Percentiles rank a stretch among this genome's conserved stretches.
These are phyloP conservation scores for Temnothorax unifasciatus DNA, from an alignment of 2,888 invertebrate genomes.

Conservation along the genomic window DNA sequence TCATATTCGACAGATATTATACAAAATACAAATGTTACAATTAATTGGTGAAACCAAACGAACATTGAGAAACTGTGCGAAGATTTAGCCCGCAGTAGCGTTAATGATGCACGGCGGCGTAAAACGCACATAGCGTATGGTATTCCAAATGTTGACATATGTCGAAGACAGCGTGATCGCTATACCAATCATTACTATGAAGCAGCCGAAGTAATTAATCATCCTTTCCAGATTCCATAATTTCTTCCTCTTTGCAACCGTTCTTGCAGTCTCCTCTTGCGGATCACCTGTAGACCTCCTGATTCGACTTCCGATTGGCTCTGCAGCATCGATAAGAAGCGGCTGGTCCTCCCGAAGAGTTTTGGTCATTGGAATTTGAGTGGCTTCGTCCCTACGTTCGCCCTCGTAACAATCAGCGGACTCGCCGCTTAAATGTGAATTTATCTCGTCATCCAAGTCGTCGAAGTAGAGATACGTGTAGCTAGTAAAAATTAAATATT, in stretches of 20 bases:
- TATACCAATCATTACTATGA: conserved; percentile 89
- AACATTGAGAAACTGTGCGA: background rate
- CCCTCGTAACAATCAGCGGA: conserved; percentile 65
- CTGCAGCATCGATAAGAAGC: conserved; percentile 76
- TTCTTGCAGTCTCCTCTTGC: background rate
- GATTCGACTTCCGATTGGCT: conserved; percentile 48
- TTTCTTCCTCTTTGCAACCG: background rate
- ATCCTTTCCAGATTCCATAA: conserved; percentile 47
- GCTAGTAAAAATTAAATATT: conserved; percentile 57
- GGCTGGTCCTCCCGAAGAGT: conserved; percentile 51
- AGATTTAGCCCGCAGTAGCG: conserved; percentile 80
- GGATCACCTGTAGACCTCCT: conserved; percentile 48
- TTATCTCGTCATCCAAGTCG: conserved; percentile 69
- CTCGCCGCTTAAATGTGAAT: conserved; percentile 56
- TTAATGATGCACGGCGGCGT: conserved; percentile 92
- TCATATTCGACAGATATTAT: background rate
- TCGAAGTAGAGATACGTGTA: conserved; percentile 83
- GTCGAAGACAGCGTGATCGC: conserved; percentile 90
- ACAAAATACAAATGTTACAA: conserved; percentile 3
- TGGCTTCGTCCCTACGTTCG: background rate
- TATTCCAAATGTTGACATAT: conserved; percentile 90
- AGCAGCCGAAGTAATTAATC: conserved; percentile 87
- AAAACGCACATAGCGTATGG: conserved; percentile 89
- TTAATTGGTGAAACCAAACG: no score
- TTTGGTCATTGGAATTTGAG: conserved; percentile 51